A percentile compares a stretch with the other conserved stretches of the same genome.
Conservation (phyloP, 2,888 invertebrate species). For the Diaperis boleti region DNA sequence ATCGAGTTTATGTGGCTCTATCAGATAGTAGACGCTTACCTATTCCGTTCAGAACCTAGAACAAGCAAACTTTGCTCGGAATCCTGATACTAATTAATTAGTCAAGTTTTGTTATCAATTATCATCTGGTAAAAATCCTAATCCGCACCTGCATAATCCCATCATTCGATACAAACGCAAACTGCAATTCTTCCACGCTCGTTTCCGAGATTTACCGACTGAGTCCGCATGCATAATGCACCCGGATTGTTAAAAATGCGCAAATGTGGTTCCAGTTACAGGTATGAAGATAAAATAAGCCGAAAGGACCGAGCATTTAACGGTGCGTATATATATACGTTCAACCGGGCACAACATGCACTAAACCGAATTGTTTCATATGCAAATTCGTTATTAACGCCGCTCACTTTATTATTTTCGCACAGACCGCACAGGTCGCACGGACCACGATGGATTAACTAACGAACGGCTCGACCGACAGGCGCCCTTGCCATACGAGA, state of each 20-base stretch:
- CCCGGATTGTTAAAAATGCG: constrained; percentile 45
- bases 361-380: constrained; percentile 39
- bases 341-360: constrained; percentile 22
- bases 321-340: constrained; percentile 42
- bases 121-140: constrained; percentile 16
- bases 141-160: constrained; percentile 44
- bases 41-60: constrained; percentile 34
- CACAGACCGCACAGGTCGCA: constrained; percentile 24
- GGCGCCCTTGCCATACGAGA: constrained; percentile 11
- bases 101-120: constrained; percentile 43
- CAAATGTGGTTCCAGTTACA: constrained; percentile 40
- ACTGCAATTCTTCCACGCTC: constrained; percentile 50
- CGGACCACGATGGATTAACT: constrained; percentile 35
- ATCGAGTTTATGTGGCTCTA: constrained; percentile 39
- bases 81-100: constrained; percentile 53
- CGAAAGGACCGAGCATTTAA: constrained; percentile 28
- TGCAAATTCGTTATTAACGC: constrained; percentile 39
- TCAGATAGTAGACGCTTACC: constrained; percentile 40
- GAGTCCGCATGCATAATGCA: constrained; percentile 47
- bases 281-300: constrained; percentile 50
- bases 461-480: constrained; percentile 14
- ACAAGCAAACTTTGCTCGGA: constrained; percentile 37
- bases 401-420: constrained; percentile 32
- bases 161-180: constrained; percentile 35
- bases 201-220: constrained; percentile 53